Base-by-base conservation (phyloP, 2,113 vertebrate species). In the Carettochelys insculpta region DNA sequence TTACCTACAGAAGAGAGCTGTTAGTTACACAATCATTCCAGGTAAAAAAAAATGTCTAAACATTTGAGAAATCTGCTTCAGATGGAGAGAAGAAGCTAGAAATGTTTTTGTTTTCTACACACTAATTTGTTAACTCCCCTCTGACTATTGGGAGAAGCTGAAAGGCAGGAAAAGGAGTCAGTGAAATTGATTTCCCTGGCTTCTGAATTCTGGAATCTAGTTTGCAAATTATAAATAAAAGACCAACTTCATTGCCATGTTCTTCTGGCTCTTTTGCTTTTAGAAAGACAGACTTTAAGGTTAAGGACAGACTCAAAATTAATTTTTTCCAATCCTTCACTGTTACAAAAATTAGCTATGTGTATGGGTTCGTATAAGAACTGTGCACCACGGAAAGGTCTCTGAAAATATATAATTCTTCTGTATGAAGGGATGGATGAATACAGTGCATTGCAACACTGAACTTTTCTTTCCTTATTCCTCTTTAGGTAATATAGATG, bases 1-100 rank as follows among this genome's bases (percentile, higher is more conserved):
- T 83, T 98, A 99, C 92, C 96, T 99, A 34, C 98, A 98, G 96
- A 99, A 98, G 96, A 98, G 97, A 90, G 98, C 98, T 7, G 94
- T 97, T 80, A 98, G 87, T 97, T 99, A 99, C 83, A 95, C 97
- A 48, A 94, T 99, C 88, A 97, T 99, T 96, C 98, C 99, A 97
- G 98, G 99, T 98, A 97, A 93, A 84, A 79, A 79, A 88, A 92
- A 91, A 27, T 1, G 16, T 29, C 79, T 22, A 25, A 12, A 68
- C 84, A 65, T 38, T 87, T 41, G 85, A 81, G 50, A 52, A 41
- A 41, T 52, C 51, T 58, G 76, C 38, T 24, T 56, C 20, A n/a
- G 48, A 48, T 53, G 34, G 77, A 73, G 8, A 84, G 47, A 92
- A 83, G 11, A 0, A 0, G 3, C 47, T 83, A 71, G 16, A 91